Percentiles rank a stretch among this genome's conserved stretches.
These are phyloP conservation scores for Melanerpes formicivorus DNA, from an alignment of 2,113 vertebrate species.

Conservation along the genomic window DNA sequence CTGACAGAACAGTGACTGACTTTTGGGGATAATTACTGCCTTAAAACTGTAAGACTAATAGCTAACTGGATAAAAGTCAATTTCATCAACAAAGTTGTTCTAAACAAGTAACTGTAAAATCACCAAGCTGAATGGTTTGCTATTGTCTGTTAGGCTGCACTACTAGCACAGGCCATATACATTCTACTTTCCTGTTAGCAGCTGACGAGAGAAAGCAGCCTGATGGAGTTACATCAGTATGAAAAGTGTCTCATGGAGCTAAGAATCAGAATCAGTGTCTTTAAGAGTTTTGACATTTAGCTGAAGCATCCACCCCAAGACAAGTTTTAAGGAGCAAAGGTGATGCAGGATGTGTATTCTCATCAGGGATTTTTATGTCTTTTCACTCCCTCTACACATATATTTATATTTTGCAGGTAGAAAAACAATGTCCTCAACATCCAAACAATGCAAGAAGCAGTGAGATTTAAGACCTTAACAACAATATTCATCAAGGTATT, in stretches of 20 bases:
- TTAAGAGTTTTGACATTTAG: not conserved
- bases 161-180: not conserved
- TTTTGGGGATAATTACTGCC: not conserved
- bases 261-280: not conserved
- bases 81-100: not conserved
- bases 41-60: not conserved
- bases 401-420: not conserved
- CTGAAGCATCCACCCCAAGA: fast-evolving
- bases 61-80: not conserved
- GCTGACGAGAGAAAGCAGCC: not conserved
- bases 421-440: not conserved
- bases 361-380: not conserved
- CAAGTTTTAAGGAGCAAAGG: not conserved
- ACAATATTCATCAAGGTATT: not conserved
- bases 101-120: not conserved
- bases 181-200: not conserved
- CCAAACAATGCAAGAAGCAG: not conserved
- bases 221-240: fast-evolving
- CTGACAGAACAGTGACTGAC: not conserved
- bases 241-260: not conserved
- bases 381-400: not conserved
- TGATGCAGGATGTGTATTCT: not conserved
- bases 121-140: not conserved
- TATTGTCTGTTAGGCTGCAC: not conserved
- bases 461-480: not conserved